Evolutionary conservation across 2,797 vertebrate genomes (phyloP), one percentile per base, ranked within the genome.

Genomic region (Poecile montanus): DNA sequence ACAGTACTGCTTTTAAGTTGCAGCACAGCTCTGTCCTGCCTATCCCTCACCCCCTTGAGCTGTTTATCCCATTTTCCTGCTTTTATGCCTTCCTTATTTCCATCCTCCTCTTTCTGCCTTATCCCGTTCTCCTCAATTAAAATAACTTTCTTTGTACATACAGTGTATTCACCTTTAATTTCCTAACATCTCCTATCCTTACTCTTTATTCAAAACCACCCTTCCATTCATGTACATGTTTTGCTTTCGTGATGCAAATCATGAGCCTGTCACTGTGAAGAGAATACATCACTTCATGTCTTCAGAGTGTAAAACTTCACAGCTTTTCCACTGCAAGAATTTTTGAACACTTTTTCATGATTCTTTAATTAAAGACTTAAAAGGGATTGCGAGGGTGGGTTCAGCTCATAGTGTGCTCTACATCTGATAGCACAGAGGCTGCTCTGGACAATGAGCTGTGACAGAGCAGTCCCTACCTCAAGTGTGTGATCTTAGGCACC

Each of bases 341-440:
- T 73, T 78, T 56, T 85, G 40, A 88, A 40, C 7, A 3, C 14
- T 89, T 85, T 79, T 61, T 77, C 21, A 45, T 5, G 0, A 38
- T 66, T 83, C 30, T 89, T 80, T 62, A 77, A 6, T 34, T 40
- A 40, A 40, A 34, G 34, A 21, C 11, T 80, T 76, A 16, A 27
- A 61, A 54, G 38, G 34, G 53, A 27, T 29, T 8, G 34, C 50
- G 53, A 48, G 60, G 3, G 2, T 5, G 1, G 7, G 20, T 45
- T 66, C 60, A 56, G 65, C 57, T 53, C 2, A 1, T 18, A 40
- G 56, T 8, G 6, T 0, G 0, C 56, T 11, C 3, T 17, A 4
- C 1, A 0, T 26, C 57, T 65, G 45, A 3, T 9, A 13, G 50
- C 50, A 47, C 54, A 30, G 45, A 50, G 77, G 7, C 54, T 53